Percentiles rank a stretch among this genome's conserved stretches.
Evolutionary conservation across 2,113 vertebrate species (phyloP).

Genomic region (Lophura nycthemera): DNA sequence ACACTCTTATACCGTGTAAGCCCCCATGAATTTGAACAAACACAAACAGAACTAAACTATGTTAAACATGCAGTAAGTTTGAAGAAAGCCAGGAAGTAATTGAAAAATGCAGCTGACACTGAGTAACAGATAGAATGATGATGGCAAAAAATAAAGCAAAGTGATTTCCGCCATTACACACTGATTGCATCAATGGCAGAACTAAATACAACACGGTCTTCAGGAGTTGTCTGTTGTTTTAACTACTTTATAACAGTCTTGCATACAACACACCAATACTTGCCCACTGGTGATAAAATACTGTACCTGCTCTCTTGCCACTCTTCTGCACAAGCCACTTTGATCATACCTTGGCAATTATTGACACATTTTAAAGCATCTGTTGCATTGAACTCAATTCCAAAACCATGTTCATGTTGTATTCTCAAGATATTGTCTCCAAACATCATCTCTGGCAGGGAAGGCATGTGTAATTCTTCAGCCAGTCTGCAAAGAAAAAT

Average conservation of each 20-base stretch:
- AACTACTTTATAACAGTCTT: background rate
- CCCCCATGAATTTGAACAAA: background rate
- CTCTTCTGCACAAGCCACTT: conserved; percentile 96
- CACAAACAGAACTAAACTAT: background rate
- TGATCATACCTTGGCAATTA: conserved; percentile 89
- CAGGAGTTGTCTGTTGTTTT: background rate
- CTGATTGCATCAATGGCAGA: background rate
- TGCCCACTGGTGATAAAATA: conserved; percentile 34
- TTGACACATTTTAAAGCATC: conserved; percentile 93
- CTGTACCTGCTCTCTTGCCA: conserved; percentile 95
- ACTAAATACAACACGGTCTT: background rate
- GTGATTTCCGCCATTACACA: background rate
- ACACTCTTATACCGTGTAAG: background rate
- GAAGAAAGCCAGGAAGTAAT: background rate
- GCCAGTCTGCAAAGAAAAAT: conserved; percentile 81
- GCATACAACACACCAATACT: background rate
- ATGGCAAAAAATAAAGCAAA: background rate
- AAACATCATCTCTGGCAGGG: conserved; percentile 98
- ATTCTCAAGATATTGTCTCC: conserved; percentile 94
- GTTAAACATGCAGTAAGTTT: background rate
- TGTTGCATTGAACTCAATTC: conserved; percentile 94
- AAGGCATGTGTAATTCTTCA: conserved; percentile 91
- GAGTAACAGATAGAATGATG: background rate
- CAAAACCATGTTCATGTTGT: conserved; percentile 88
- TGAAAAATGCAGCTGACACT: background rate